A percentile compares a stretch with the other conserved stretches of the same genome.
phyloP scores from a whole-genome alignment of 2,113 vertebrate genomes.

The Chamaetylas fuelleborni region DNA sequence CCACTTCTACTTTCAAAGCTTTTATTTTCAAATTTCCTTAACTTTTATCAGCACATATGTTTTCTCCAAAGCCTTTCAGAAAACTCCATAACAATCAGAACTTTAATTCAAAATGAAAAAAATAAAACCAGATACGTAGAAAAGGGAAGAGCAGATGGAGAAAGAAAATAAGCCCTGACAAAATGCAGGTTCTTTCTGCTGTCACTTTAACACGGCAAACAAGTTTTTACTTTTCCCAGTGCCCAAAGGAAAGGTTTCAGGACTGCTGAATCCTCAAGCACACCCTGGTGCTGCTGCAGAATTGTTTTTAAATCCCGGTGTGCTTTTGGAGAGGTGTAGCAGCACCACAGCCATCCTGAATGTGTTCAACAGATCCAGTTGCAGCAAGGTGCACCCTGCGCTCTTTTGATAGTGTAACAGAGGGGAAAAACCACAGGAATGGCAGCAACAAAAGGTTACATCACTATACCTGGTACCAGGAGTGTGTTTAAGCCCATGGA shows the following conservation, averaged over 20 bases:
- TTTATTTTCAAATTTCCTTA: background rate
- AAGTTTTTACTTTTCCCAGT: background rate
- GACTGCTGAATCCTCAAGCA: conserved; percentile 71
- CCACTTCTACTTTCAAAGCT: background rate
- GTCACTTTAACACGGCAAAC: background rate
- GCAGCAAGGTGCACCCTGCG: background rate
- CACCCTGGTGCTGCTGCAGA: conserved; percentile 68
- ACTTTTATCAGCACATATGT: background rate
- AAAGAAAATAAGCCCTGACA: background rate
- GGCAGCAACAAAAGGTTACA: background rate
- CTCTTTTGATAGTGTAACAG: background rate
- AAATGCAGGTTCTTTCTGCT: background rate
- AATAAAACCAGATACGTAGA: background rate
- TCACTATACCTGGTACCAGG: conserved; percentile 80
- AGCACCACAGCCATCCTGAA: background rate
- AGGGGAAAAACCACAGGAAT: background rate
- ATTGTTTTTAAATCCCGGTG: background rate
- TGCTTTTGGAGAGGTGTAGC: fast-evolving
- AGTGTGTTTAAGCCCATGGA: conserved; percentile 81
- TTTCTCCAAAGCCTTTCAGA: background rate
- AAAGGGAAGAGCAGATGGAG: background rate
- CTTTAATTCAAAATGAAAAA: background rate
- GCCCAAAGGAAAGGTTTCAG: conserved; percentile 67
- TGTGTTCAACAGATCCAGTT: background rate
- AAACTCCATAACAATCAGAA: background rate